Evolutionary conservation across 2,888 invertebrate genomes (phyloP).

Genomic region (Steromphala cineraria): DNA sequence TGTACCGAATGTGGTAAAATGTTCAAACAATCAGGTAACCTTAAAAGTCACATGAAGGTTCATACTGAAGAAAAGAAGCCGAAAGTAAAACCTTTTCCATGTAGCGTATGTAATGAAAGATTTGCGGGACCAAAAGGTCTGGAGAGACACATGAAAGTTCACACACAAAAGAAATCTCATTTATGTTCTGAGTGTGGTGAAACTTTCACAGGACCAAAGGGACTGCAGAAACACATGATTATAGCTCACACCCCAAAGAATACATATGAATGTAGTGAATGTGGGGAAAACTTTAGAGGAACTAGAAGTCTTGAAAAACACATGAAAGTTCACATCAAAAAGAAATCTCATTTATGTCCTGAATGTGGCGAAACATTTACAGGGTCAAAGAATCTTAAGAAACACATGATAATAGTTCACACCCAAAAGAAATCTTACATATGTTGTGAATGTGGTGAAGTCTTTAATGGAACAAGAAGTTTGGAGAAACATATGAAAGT

Average conservation of each 20-base stretch:
- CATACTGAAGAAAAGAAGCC: not conserved
- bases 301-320: too few species aligned
- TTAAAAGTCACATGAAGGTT: not conserved
- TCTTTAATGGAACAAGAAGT: too few species aligned
- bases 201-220: slow-evolving; percentile 11
- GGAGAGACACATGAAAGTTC: not conserved
- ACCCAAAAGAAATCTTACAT: too few species aligned
- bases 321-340: too few species aligned
- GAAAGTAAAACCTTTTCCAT: not conserved
- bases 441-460: too few species aligned
- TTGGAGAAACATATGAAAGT: too few species aligned
- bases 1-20: not conserved
- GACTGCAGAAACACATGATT: not conserved
- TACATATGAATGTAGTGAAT: not conserved
- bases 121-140: not conserved
- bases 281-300: too few species aligned
- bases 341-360: too few species aligned
- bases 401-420: too few species aligned
- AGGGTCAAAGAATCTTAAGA: too few species aligned
- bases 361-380: too few species aligned
- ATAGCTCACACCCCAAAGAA: not conserved
- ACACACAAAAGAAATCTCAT: not conserved
- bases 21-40: not conserved
- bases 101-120: not conserved
- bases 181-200: slow-evolving; percentile 23